Base-by-base conservation (phyloP, 2,113 vertebrate genomes). In the Scopus umbretta region DNA sequence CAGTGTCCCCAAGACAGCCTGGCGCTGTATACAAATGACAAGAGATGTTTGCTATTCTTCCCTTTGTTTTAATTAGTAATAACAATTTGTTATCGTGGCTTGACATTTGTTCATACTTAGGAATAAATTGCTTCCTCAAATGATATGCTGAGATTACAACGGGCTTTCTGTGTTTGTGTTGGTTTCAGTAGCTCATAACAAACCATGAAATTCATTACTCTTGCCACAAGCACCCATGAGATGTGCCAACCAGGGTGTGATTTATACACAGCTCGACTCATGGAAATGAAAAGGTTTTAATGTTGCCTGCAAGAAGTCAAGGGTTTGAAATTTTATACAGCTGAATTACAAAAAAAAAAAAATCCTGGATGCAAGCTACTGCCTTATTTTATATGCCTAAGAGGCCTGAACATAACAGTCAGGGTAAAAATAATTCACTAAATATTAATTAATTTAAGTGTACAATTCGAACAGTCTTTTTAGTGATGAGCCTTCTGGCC, bases 341-440 rank as follows among this genome's bases (percentile, higher is more conserved):
- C 52, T 56, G 89, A 93, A 78, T 72, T 71, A 90, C n/a, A 74
- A 52, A 82, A 27, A 66, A 34, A 40, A 72, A 43, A 40, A n/a
- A 75, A 53, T 29, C 65, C 9, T 4, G 10, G 86, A 49, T 7
- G 26, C 52, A 89, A 91, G 75, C 67, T 62, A 85, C 52, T 88
- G 67, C 56, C 66, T 84, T 96, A 92, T 92, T 97, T 97, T 86
- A 95, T 94, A 61, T 76, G 87, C 67, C 86, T 90, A 89, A 90
- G 78, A 81, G 94, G 72, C 62, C 94, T 85, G 53, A 96, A 95
- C 89, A 88, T 82, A 92, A 90, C 91, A 96, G 74, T 80, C 70
- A 94, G 75, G 75, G 88, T 94, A 97, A 96, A 97, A 97, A 96
- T 74, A 97, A 97, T 93, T 97, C 85, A 80, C 76, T 97, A 90